Evolutionary conservation across 2,797 vertebrate genomes (phyloP).

Genomic region (Coregonus ussuriensis): DNA sequence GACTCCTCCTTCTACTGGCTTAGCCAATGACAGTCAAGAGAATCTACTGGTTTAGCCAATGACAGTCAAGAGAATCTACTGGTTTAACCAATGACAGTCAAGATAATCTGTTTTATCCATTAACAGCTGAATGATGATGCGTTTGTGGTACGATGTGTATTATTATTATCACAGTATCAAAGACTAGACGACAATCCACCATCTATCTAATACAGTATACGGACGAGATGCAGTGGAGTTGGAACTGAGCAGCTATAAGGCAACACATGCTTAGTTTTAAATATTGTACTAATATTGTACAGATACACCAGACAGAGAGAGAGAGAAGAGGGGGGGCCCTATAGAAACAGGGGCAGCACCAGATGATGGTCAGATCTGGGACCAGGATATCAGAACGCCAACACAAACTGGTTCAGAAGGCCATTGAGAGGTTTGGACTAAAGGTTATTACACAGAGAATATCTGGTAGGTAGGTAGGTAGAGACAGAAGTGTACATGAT

Average conservation of each 20-base stretch:
- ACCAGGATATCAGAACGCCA: background rate
- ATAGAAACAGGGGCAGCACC: constrained; percentile 6
- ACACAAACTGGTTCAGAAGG: background rate
- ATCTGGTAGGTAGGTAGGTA: constrained; percentile 7
- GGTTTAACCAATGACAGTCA: background rate
- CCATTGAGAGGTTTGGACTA: background rate
- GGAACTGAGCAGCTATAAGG: constrained; percentile 61
- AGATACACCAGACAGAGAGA: constrained; percentile 31
- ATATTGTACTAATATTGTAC: constrained; percentile 37
- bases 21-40: background rate
- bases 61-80: background rate
- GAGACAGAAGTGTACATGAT: background rate
- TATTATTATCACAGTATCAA: constrained; percentile 1
- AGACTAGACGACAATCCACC: background rate
- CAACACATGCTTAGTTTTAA: constrained; percentile 60
- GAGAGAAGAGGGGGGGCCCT: background rate
- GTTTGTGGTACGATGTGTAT: background rate
- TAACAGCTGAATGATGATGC: background rate
- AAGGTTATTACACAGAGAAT: background rate
- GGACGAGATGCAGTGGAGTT: constrained; percentile 25
- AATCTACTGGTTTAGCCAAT: background rate
- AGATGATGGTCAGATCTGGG: constrained; percentile 7
- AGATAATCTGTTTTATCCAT: background rate
- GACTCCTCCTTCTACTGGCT: background rate
- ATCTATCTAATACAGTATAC: constrained; percentile 8